phyloP scores from a whole-genome alignment of 2,113 vertebrate genomes.

The Menidia beryllina region DNA sequence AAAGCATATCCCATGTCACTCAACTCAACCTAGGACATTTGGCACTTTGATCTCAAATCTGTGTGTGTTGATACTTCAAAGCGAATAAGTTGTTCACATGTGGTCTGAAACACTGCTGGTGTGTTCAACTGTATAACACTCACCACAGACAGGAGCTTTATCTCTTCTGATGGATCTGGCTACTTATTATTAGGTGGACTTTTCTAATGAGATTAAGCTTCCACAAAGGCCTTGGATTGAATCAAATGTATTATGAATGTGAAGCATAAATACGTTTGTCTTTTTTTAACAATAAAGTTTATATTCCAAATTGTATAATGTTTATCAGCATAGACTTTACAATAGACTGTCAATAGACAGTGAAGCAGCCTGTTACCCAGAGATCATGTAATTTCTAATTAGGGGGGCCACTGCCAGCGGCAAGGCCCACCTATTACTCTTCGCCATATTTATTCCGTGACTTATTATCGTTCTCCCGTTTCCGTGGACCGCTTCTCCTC shows the following conservation, averaged over 20 bases:
- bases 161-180: slow-evolving; percentile 61
- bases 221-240: slow-evolving; percentile 58
- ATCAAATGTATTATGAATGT: slow-evolving; percentile 53
- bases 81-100: slow-evolving; percentile 64
- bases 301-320: no score
- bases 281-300: no score
- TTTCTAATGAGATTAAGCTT: slow-evolving; percentile 63
- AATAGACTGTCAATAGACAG: no score
- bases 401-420: no score
- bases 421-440: no score
- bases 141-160: slow-evolving; percentile 49
- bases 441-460: no score
- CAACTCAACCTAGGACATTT: slow-evolving; percentile 66
- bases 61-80: slow-evolving; percentile 74
- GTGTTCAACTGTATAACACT: slow-evolving; percentile 60
- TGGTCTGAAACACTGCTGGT: slow-evolving; percentile 55
- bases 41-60: slow-evolving; percentile 58
- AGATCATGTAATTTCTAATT: no score
- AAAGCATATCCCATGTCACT: slow-evolving; percentile 68
- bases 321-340: no score
- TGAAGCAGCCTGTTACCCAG: no score
- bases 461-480: no score
- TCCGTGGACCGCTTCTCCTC: no score
- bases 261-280: slow-evolving; percentile 18
- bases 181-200: slow-evolving; percentile 65